Evolutionary conservation across 2,797 vertebrate species (phyloP).

Genomic region (Phaenicophaeus curvirostris): DNA sequence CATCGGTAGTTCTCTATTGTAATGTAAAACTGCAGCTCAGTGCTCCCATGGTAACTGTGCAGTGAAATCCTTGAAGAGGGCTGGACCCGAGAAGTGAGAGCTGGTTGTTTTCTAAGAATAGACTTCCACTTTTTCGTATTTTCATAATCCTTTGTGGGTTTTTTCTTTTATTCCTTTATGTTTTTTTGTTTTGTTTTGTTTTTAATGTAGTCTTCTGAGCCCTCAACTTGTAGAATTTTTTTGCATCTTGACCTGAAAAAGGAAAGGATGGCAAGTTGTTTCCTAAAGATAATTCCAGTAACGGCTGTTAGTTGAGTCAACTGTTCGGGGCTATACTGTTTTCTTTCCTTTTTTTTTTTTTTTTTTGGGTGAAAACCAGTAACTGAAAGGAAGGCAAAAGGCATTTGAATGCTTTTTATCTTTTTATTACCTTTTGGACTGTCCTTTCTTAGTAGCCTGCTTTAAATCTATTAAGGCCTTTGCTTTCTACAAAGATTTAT

Average conservation of each 20-base stretch:
- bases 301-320: neutral
- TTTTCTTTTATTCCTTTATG: neutral
- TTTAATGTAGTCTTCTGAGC: neutral
- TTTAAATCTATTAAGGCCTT: neutral
- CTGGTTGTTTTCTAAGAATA: neutral
- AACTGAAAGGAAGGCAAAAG: neutral
- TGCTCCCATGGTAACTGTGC: neutral
- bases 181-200: neutral
- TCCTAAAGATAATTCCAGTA: neutral
- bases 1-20: neutral
- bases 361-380: neutral
- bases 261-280: neutral
- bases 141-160: neutral
- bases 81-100: neutral
- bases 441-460: neutral
- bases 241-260: neutral
- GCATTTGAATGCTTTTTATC: neutral
- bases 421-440: neutral
- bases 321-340: neutral
- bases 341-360: neutral
- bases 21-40: neutral
- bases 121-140: neutral
- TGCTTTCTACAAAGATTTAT: neutral
- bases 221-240: neutral
- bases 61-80: neutral